Evolutionary conservation across 2,888 invertebrate genomes (phyloP).

Genomic region (Eupithecia abbreviata): DNA sequence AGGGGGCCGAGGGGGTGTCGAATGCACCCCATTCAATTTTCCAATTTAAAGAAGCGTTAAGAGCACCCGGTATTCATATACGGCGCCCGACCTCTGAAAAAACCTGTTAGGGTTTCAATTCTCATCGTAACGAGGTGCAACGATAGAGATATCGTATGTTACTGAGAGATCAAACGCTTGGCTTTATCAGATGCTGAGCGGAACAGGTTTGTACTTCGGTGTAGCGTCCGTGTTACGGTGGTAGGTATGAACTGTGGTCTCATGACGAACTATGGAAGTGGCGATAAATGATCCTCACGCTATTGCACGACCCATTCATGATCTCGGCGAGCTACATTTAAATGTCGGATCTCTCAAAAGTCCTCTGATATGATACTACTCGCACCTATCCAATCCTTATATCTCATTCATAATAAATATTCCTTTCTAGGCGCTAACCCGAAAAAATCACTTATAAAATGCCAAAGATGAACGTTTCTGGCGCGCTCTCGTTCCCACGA

Average conservation of each 20-base stretch:
- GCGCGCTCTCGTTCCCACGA: constrained; percentile 11
- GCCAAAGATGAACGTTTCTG: background rate
- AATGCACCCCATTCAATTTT: constrained; percentile 48
- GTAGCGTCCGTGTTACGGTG: background rate
- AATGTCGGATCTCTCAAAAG: too few species aligned
- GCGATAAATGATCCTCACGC: background rate
- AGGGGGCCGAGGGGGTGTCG: constrained; percentile 20
- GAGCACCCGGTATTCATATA: constrained; percentile 48
- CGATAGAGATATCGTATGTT: background rate
- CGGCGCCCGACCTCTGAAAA: constrained; percentile 30
- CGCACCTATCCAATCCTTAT: background rate
- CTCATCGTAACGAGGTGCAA: constrained; percentile 1
- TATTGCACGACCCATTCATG: too few species aligned
- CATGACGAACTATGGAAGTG: background rate
- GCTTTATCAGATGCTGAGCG: background rate
- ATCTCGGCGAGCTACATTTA: too few species aligned
- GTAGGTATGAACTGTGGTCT: background rate
- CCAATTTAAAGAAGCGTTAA: constrained; percentile 53
- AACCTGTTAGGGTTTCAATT: constrained; percentile 15
- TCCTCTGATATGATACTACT: background rate
- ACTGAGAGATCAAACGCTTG: background rate
- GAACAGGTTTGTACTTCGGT: background rate
- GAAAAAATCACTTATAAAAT: background rate
- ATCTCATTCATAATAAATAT: background rate
- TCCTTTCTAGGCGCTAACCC: background rate